These are phyloP conservation scores for Kryphioiulus occultus DNA, from an alignment of 2,888 invertebrate genomes.

Conservation along the genomic window DNA sequence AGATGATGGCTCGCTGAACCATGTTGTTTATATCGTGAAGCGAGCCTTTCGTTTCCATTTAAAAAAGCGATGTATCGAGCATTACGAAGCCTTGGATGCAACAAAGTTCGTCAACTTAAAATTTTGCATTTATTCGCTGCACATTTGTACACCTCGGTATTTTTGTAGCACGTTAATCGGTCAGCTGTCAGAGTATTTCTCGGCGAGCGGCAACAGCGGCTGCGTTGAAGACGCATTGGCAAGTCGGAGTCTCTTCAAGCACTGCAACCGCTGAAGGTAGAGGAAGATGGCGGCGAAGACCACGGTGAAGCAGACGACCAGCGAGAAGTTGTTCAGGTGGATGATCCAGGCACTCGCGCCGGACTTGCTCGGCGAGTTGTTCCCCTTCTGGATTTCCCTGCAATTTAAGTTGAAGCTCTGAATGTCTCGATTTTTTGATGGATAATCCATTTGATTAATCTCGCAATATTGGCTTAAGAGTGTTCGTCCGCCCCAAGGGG, in stretches of 20 bases:
- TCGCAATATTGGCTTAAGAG: no score
- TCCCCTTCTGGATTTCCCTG: conserved; percentile 50
- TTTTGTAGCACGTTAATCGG: background rate
- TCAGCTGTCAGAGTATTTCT: background rate
- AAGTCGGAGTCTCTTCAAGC: background rate
- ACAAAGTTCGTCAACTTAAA: background rate
- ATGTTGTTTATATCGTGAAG: background rate
- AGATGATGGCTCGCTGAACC: background rate
- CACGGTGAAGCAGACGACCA: conserved; percentile 47
- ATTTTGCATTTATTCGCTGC: no score
- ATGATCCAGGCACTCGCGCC: conserved; percentile 13
- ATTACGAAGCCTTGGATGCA: background rate
- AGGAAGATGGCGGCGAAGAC: conserved; percentile 50
- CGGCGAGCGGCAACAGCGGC: background rate
- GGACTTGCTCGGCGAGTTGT: background rate
- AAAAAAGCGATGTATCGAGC: background rate
- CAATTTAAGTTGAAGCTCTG: no score
- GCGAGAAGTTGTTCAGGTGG: conserved; percentile 28
- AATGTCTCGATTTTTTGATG: no score
- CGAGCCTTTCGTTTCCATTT: background rate
- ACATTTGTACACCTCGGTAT: background rate
- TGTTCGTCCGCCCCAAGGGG: no score
- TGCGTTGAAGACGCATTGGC: background rate
- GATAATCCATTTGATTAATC: no score
- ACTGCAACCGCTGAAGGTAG: conserved; percentile 43